Base-by-base conservation (phyloP, 2,797 vertebrate species). In the Eulemur mongoz region DNA sequence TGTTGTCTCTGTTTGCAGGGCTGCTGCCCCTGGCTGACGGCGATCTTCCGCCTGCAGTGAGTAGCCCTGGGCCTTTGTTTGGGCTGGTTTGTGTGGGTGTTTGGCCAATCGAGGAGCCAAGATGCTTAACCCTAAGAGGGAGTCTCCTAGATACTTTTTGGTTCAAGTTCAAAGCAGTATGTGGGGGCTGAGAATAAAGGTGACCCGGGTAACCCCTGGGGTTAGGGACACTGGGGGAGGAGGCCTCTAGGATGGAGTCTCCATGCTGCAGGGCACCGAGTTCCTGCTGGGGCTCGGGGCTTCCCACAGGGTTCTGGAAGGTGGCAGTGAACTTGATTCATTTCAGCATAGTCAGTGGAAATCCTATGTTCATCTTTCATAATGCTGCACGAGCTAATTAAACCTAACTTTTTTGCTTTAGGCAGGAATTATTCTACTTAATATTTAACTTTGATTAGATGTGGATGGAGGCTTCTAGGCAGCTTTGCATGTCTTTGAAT, bases 31-130 rank as follows among this genome's bases (percentile, higher is more conserved):
- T 99, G 99, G 99, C 94, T 99, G 94, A 98, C 98, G 0, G 99
- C 99, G 69, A 99, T 99, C 96, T 98, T 99, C 97, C 99, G 98
- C 80, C 99, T 99, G 99, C 98, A 99, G 99, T 99, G 98, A 99
- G 99, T 99, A 75, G 32, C 75, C 0, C 14, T 3, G 6, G 11
- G 14, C 17, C 48, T 85, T 57, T 32, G 20, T 38, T 38, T 25
- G 65, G 43, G 80, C 48, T 59, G 45, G 12, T 61, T 72, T 27
- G 38, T 73, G 43, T 52, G 40, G 35, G 35, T 32, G 4, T 90
- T 95, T 38, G 48, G 45, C n/a, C 17, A 20, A 0, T 73, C 4
- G 13, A 45, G 73, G 76, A 89, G 43, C 52, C 52, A 57, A 52
- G 61, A 38, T 12, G 50, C 48, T 67, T 14, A 23, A 18, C 20